Evolutionary conservation across 2,797 vertebrate species (phyloP).

Genomic region (Chelon auratus): DNA sequence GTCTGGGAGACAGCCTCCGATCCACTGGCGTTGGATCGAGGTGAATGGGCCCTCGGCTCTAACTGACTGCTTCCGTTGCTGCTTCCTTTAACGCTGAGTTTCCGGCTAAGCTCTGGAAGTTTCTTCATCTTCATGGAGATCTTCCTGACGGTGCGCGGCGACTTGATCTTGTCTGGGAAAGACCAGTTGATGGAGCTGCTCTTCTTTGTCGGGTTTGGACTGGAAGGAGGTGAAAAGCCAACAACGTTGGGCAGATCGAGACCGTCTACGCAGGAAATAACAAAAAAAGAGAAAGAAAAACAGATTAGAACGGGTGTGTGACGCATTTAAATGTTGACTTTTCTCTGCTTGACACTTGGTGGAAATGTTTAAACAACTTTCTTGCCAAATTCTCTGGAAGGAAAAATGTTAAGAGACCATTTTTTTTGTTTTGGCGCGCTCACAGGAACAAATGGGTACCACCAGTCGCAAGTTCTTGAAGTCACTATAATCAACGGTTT

Average conservation of each 20-base stretch:
- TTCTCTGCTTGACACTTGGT: slow-evolving; percentile 13
- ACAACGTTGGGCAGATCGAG: slow-evolving; percentile 78
- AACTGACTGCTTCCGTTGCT: slow-evolving; percentile 52
- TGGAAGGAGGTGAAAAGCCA: slow-evolving; percentile 90
- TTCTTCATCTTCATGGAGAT: slow-evolving; percentile 99
- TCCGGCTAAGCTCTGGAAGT: slow-evolving; percentile 95
- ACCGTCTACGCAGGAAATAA: slow-evolving; percentile 74
- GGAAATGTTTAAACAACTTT: slow-evolving; percentile 8
- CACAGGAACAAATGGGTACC: slow-evolving; percentile 28
- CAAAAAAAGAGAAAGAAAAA: slow-evolving; percentile 15
- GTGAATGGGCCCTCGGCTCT: slow-evolving; percentile 71
- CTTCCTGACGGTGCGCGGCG: slow-evolving; percentile 96
- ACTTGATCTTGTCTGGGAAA: slow-evolving; percentile 98
- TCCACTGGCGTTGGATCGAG: slow-evolving; percentile 53
- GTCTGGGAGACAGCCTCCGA: slow-evolving; percentile 81
- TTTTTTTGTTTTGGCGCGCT: not conserved
- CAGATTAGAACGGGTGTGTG: slow-evolving; percentile 22
- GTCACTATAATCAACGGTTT: slow-evolving; percentile 25
- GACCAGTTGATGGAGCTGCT: slow-evolving; percentile 95
- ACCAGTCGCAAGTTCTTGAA: slow-evolving; percentile 14
- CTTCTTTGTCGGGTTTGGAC: slow-evolving; percentile 93
- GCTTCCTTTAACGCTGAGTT: slow-evolving; percentile 91
- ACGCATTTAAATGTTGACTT: not conserved
- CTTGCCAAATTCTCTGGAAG: not conserved
- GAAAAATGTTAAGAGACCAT: slow-evolving; percentile 19